Evolutionary conservation across 1,140 invertebrate species (phyloP), one percentile per base, ranked within the genome.

Genomic region (Mylabris phalerata): DNA sequence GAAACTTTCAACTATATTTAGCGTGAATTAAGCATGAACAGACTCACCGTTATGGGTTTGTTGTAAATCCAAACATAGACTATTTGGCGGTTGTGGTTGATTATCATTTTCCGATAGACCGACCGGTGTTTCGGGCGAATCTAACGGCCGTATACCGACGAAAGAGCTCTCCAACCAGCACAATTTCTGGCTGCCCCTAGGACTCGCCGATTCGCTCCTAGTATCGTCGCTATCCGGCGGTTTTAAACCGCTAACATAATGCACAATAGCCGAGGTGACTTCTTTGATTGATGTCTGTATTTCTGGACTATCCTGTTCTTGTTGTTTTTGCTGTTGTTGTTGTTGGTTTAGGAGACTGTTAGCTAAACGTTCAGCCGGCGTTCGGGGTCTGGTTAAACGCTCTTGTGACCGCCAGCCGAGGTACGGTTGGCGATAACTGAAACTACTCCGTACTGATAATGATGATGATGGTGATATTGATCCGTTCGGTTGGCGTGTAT

Each of bases 111-210:
- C 70, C 13, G 78, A 80, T 71, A 75, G 80, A 65, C 73, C 84
- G 59, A 87, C 79, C 27, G 89, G 89, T 57, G 88, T 92, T 75
- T 89, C 86, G 9, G 88, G 90, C 40, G 89, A 90, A 60, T 92
- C 89, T 65, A 92, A 75, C 5, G 89, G 90, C 66, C 88, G 84
- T 63, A 85, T 87, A 60, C 91, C 83, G 60, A 93, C 90, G 77
- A 94, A 94, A 57, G 89, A 92, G 75, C 89, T 93, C 73, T 94
- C 92, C 72, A 94, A 80, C 92, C 92, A 94, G 72, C 89, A 91
- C 62, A 81, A 63, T 62, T 80, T 80, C 64, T 81, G 79, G 66
- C 80, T 81, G 62, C 78, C 79, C 4, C 79, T 77, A 19, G 70
- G 72, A 46, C 66, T 70, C 7, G 68, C 67, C 6, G 70, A 73